Conservation (phyloP, 2,888 invertebrate genomes). For the Clistopyga incitator region DNA sequence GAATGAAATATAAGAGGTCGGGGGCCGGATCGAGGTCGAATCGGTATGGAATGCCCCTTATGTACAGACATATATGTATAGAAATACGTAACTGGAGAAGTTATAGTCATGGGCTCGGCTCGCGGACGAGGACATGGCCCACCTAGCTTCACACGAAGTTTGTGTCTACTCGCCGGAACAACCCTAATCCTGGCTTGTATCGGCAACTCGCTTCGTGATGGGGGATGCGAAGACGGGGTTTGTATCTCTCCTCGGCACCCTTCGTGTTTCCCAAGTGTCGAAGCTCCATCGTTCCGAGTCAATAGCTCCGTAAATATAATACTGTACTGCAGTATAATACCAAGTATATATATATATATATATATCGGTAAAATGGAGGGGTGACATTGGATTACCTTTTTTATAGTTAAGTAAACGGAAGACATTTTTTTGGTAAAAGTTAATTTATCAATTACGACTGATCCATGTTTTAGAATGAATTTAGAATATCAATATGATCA, state of each 20-base stretch:
- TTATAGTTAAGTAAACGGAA: slow-evolving; percentile 3
- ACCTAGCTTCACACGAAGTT: slow-evolving; percentile 58
- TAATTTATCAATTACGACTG: neutral
- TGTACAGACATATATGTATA: slow-evolving; percentile 11
- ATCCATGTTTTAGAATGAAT: too few relatives aligned
- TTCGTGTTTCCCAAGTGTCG: slow-evolving; percentile 53
- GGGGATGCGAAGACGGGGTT: slow-evolving; percentile 35
- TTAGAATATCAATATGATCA: too few relatives aligned
- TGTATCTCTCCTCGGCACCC: slow-evolving; percentile 60
- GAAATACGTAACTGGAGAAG: slow-evolving; percentile 25
- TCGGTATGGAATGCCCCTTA: neutral
- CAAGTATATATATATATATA: slow-evolving; percentile 15
- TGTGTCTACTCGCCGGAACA: slow-evolving; percentile 61
- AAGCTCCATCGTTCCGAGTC: slow-evolving; percentile 63
- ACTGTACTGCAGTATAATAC: slow-evolving; percentile 32
- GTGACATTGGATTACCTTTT: neutral
- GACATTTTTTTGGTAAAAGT: neutral
- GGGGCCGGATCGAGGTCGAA: too few relatives aligned
- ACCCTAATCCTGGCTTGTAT: slow-evolving; percentile 64
- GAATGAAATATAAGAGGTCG: too few relatives aligned
- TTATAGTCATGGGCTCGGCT: slow-evolving; percentile 53
- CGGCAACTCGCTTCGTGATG: slow-evolving; percentile 45
- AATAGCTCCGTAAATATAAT: slow-evolving; percentile 53
- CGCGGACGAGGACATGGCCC: slow-evolving; percentile 51
- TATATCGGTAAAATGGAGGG: neutral